Evolutionary conservation across 92 coral and sea anemone species (phyloP), one percentile per base, ranked within the genome.

Genomic region (Galaxea fascicularis): DNA sequence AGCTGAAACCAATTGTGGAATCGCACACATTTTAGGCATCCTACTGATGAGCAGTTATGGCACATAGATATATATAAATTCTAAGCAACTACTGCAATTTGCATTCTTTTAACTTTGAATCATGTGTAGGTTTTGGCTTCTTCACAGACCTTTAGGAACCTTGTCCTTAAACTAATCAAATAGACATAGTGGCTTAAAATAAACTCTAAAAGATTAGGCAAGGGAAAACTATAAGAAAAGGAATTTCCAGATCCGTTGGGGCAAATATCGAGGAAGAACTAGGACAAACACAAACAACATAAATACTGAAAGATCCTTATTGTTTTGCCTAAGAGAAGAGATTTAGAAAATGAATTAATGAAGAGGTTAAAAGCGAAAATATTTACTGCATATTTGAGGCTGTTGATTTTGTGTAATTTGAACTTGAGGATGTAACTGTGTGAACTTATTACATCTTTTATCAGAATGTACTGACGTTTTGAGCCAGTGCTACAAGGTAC

Each of bases 401-500:
- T 71, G 76, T 10, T 41, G 58, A 71, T 56, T 71, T 66, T 28
- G 41, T 71, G 76, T 41, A 26, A 49, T 71, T 71, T 71, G 58
- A 71, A 45, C 54, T 45, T 71, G 76, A 26, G 76, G 44, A 71
- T 57, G 57, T 71, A 44, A 41, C 76, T 71, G 56, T 31, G 58
- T 71, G 59, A 71, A 39, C 76, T 71, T 71, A 39, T 10, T 71
- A 45, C 76, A 46, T 71, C 58, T 71, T 45, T 71, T 71, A 71
- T 71, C 76, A 44, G 76, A 71, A 71, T 71, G 58, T 31, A 71
- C 27, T 71, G 76, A 71, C 24, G 76, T 71, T 71, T 71, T 71
- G 21, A 71, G 58, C 58, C 76, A 71, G 57, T 71, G 76, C 76
- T 56, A 71, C 76, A 71, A 71, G 77, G 77, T 71, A 46, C 39